A percentile compares a stretch with the other conserved stretches of the same genome.
Conservation (phyloP, 1,140 invertebrate species). For the Cotesia chilonis region DNA sequence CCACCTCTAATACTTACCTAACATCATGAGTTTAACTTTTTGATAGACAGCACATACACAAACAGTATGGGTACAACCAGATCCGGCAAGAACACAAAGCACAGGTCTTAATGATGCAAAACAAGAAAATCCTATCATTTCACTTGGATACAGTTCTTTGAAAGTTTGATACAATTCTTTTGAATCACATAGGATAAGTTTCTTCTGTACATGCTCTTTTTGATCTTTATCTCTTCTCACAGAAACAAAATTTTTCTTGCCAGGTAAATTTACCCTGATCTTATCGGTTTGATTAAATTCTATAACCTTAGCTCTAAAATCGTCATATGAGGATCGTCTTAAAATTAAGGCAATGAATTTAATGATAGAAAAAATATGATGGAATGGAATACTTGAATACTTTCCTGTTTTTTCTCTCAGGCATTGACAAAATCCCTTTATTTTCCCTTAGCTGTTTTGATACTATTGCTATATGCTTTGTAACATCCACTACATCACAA, state of each 20-base stretch:
- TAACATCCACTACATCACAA: not conserved
- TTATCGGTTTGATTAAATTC: not conserved
- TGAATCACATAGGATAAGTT: slow-evolving; percentile 16
- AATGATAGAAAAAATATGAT: not conserved
- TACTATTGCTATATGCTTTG: slow-evolving; percentile 2
- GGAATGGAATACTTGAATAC: not conserved
- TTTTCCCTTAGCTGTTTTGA: slow-evolving; percentile 10
- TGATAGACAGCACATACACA: slow-evolving; percentile 30
- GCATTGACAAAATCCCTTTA: slow-evolving; percentile 17
- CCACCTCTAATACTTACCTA: slow-evolving; percentile 2
- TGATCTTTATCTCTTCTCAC: not conserved
- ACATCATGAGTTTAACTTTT: slow-evolving; percentile 32
- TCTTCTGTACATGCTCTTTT: slow-evolving; percentile 17
- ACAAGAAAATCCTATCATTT: slow-evolving; percentile 4
- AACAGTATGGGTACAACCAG: slow-evolving; percentile 20
- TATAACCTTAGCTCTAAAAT: not conserved
- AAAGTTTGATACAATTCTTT: not conserved
- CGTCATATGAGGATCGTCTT: slow-evolving; percentile 34
- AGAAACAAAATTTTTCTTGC: slow-evolving; percentile 22
- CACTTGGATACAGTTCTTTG: not conserved
- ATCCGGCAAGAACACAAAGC: slow-evolving; percentile 27
- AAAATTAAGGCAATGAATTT: not conserved
- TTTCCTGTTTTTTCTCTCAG: slow-evolving; percentile 1
- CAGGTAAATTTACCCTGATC: not conserved
- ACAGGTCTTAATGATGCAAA: slow-evolving; percentile 26